Conservation (phyloP, 2,888 invertebrate species). For the Brachyopa scutellaris region DNA sequence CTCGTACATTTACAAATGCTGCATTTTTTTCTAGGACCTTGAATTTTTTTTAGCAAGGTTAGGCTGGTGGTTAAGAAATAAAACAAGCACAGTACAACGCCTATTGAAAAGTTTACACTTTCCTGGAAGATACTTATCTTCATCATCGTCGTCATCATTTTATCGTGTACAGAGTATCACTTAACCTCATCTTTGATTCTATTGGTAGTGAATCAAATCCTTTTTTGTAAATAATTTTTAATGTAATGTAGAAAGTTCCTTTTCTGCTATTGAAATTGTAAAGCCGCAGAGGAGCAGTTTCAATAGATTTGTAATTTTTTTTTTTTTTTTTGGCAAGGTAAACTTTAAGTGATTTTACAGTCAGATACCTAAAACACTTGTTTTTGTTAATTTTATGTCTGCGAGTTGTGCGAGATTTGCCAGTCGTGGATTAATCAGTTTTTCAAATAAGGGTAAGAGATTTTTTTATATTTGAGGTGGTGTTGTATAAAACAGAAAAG, state of each 20-base stretch:
- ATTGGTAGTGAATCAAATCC: slow-evolving; percentile 68
- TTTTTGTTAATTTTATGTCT: slow-evolving; percentile 16
- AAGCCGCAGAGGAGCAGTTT: slow-evolving; percentile 24
- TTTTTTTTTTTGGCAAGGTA: slow-evolving; percentile 41
- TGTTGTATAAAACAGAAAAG: no score
- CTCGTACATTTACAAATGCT: slow-evolving; percentile 37
- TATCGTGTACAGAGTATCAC: slow-evolving; percentile 55
- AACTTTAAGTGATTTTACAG: slow-evolving; percentile 63
- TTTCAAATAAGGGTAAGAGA: not conserved
- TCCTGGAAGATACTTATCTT: slow-evolving; percentile 66
- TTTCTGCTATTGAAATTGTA: slow-evolving; percentile 55
- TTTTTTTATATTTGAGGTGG: no score
- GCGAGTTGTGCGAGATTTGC: not conserved
- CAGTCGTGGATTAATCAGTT: slow-evolving; percentile 14
- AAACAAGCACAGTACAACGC: slow-evolving; percentile 68
- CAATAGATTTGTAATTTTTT: slow-evolving; percentile 26
- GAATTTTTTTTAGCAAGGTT: slow-evolving; percentile 66
- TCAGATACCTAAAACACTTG: slow-evolving; percentile 35
- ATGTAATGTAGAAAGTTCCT: slow-evolving; percentile 50
- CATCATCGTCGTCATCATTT: slow-evolving; percentile 66
- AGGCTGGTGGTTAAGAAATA: slow-evolving; percentile 62
- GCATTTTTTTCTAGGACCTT: slow-evolving; percentile 53
- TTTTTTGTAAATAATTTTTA: slow-evolving; percentile 50
- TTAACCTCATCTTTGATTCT: slow-evolving; percentile 72
- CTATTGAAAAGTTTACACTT: slow-evolving; percentile 72